Percentiles rank a stretch among this genome's conserved stretches.
phyloP scores from a whole-genome alignment of 2,888 invertebrate species.

The Rhabditophanes sp. region DNA sequence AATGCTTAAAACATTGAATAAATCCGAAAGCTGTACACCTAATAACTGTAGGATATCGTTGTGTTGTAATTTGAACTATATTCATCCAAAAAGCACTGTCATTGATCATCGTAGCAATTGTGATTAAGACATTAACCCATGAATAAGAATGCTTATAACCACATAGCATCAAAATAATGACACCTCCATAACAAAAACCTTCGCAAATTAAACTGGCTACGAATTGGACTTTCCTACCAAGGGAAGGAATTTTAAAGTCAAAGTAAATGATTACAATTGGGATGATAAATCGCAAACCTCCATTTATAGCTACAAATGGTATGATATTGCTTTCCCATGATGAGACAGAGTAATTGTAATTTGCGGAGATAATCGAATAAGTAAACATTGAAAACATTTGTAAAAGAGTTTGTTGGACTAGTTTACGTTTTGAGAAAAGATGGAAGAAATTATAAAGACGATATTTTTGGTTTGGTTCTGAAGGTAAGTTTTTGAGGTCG shows the following conservation, averaged over 20 bases:
- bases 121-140: constrained; percentile 20
- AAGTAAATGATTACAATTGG: constrained; percentile 28
- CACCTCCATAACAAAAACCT: constrained; percentile 17
- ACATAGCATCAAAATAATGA: constrained; percentile 18
- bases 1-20: constrained; percentile 28
- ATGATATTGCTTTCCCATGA: constrained; percentile 20
- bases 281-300: constrained; percentile 26
- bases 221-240: neutral
- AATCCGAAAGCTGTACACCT: constrained; percentile 37
- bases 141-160: constrained; percentile 10
- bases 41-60: constrained; percentile 37
- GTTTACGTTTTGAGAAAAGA: constrained; percentile 17
- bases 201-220: constrained; percentile 10
- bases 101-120: constrained; percentile 24
- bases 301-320: constrained; percentile 29
- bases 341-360: constrained; percentile 5
- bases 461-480: constrained; percentile 15
- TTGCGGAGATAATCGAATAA: constrained; percentile 24
- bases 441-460: constrained; percentile 31
- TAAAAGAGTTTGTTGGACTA: constrained; percentile 32
- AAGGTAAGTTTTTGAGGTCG: constrained; percentile 14
- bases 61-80: constrained; percentile 30
- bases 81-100: constrained; percentile 36
- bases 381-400: constrained; percentile 36
- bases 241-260: constrained; percentile 17